Evolutionary conservation across 1,140 invertebrate genomes (phyloP).

Genomic region (Nasonia longicornis): DNA sequence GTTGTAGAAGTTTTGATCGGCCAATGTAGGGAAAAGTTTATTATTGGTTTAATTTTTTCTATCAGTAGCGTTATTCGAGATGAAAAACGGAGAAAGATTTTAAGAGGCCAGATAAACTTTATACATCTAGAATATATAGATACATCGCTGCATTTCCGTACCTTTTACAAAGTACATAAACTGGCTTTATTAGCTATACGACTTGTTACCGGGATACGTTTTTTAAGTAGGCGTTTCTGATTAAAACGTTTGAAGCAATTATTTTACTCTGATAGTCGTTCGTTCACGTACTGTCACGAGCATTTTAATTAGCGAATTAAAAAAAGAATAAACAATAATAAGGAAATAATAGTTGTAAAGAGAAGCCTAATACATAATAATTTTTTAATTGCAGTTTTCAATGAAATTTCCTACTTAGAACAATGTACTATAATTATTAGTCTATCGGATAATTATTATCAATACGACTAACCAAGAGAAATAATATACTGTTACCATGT

Average conservation of each 20-base stretch:
- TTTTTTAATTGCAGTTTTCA: not conserved
- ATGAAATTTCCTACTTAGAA: conserved; percentile 24
- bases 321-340: too few species aligned
- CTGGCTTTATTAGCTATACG: not conserved
- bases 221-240: not conserved
- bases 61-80: not conserved
- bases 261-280: not conserved
- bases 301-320: not conserved
- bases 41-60: not conserved
- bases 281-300: not conserved
- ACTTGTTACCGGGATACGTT: not conserved
- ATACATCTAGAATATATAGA: conserved; percentile 8
- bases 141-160: conserved; percentile 29
- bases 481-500: conserved; percentile 33
- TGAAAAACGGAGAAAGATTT: not conserved
- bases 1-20: conserved; percentile 2
- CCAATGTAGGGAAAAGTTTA: not conserved
- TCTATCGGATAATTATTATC: conserved; percentile 21
- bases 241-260: not conserved
- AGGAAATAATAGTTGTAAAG: too few species aligned
- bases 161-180: conserved; percentile 22
- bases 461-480: conserved; percentile 23
- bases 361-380: not conserved
- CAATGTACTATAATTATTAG: conserved; percentile 7
- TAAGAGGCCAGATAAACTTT: conserved; percentile 8